Evolutionary conservation across 2,888 invertebrate genomes (phyloP).

Genomic region (Drosophila paranaensis): DNA sequence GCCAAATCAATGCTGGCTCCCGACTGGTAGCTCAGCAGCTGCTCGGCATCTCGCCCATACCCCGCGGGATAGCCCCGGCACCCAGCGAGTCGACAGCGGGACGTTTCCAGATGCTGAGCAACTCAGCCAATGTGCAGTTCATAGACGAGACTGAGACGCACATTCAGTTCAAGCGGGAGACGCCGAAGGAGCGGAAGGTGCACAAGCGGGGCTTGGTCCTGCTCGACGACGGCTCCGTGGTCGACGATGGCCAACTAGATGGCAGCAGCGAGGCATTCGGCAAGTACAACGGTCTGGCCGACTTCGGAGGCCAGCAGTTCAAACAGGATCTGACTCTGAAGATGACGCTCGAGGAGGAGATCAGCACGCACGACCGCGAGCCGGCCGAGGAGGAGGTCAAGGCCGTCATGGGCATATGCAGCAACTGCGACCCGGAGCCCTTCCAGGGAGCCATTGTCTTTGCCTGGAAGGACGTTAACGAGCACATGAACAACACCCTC

Average conservation of each 20-base stretch:
- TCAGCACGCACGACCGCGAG: conserved; percentile 89
- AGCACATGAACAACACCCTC: conserved; percentile 80
- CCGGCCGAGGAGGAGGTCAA: conserved; percentile 93
- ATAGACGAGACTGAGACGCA: conserved; percentile 86
- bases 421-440: conserved; percentile 90
- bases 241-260: conserved; percentile 87
- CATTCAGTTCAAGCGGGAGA: conserved; percentile 78
- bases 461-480: conserved; percentile 88
- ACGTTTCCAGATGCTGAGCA: conserved; percentile 77
- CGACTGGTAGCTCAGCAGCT: conserved; percentile 87
- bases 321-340: conserved; percentile 86
- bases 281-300: conserved; percentile 87
- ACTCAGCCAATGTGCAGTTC: conserved; percentile 88
- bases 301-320: conserved; percentile 89
- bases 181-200: conserved; percentile 72
- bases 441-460: conserved; percentile 92
- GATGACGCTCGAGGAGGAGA: conserved; percentile 83
- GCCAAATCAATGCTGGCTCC: conserved; percentile 87
- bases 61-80: conserved; percentile 12
- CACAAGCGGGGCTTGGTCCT: conserved; percentile 89
- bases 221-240: conserved; percentile 88
- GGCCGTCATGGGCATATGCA: conserved; percentile 92
- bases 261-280: conserved; percentile 64
- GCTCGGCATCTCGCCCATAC: conserved; percentile 67
- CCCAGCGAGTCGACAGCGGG: conserved; percentile 12